These are phyloP conservation scores for Linyphia triangularis DNA, from an alignment of 2,888 invertebrate species.

Conservation along the genomic window DNA sequence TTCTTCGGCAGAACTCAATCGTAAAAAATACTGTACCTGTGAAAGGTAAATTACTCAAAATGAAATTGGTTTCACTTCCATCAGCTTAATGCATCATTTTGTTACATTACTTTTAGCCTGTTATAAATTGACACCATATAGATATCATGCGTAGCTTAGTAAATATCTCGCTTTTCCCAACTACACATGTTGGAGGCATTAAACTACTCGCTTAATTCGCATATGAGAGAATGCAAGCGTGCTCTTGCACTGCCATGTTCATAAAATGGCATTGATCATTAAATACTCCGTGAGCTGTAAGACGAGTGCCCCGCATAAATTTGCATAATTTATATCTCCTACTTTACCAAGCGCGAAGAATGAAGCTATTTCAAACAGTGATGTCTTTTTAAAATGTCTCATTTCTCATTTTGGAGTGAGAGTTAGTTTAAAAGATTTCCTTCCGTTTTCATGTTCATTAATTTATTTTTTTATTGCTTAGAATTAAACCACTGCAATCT, in stretches of 20 bases:
- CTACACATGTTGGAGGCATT: background rate
- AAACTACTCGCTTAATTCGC: background rate
- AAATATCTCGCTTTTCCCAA: background rate
- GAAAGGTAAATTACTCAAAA: slow-evolving; percentile 1
- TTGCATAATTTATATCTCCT: slow-evolving; percentile 35
- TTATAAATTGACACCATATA: background rate
- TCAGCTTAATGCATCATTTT: background rate
- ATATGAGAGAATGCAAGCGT: background rate
- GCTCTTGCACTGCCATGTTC: background rate
- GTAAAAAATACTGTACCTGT: background rate
- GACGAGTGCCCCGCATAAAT: background rate
- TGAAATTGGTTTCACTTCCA: slow-evolving; percentile 18
- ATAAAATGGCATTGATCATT: slow-evolving; percentile 51
- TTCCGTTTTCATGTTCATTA: background rate
- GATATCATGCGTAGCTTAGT: background rate
- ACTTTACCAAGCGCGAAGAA: background rate
- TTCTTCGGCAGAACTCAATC: background rate
- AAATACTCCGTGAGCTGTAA: background rate
- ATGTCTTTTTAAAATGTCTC: slow-evolving; percentile 14
- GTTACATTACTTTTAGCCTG: background rate
- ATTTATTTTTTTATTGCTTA: too few relatives aligned
- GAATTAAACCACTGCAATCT: too few relatives aligned
- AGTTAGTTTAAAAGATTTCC: slow-evolving; percentile 3
- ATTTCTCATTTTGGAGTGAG: slow-evolving; percentile 31
- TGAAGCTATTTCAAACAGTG: background rate